A percentile compares a stretch with the other conserved stretches of the same genome.
Evolutionary conservation across 2,113 vertebrate genomes (phyloP).

Genomic region (Perccottus glenii): DNA sequence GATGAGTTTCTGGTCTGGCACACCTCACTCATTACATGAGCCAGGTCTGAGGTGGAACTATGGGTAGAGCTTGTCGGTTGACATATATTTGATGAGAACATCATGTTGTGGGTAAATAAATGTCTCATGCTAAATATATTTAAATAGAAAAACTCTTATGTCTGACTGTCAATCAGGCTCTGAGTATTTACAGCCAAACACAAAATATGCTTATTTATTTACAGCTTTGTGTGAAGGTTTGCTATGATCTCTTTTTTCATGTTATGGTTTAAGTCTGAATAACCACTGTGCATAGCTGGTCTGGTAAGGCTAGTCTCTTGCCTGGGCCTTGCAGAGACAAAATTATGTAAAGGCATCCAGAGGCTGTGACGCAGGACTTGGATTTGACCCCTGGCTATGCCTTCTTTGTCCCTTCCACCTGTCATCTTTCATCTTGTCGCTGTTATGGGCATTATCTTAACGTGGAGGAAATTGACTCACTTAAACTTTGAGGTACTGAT

Average conservation of each 20-base stretch:
- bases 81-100: background rate
- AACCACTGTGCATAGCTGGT: constrained; percentile 2
- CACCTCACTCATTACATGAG: constrained; percentile 25
- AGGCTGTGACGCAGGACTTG: constrained; percentile 55
- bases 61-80: constrained; percentile 26
- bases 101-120: background rate
- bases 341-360: constrained; percentile 45
- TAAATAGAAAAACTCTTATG: too few species aligned
- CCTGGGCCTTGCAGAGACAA: constrained; percentile 7
- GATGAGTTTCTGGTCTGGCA: constrained; percentile 26
- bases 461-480: constrained; percentile 49
- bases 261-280: background rate
- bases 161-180: background rate
- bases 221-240: constrained; percentile 1
- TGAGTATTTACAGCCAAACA: background rate
- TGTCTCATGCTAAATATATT: too few species aligned
- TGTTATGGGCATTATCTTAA: constrained; percentile 47
- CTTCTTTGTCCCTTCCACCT: constrained; percentile 72
- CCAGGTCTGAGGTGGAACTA: constrained; percentile 1
- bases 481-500: constrained; percentile 44
- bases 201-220: constrained; percentile 9
- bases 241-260: background rate
- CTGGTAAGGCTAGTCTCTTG: constrained; percentile 1
- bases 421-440: constrained; percentile 72
- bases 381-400: constrained; percentile 73